These are phyloP conservation scores for Karalla daura DNA, from an alignment of 2,797 vertebrate genomes.

Conservation along the genomic window DNA sequence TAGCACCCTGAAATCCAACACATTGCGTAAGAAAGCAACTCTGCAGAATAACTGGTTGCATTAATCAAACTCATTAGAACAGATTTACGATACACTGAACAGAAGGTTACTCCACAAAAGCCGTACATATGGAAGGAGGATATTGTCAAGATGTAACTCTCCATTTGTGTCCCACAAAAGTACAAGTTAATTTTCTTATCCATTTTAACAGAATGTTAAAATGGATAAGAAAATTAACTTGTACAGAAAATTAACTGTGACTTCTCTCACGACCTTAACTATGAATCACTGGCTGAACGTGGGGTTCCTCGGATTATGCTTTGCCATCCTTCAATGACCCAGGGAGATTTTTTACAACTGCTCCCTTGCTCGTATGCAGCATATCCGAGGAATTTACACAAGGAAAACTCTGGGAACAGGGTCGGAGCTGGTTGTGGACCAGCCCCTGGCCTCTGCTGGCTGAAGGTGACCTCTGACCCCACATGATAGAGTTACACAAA, in stretches of 20 bases:
- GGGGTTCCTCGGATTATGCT: conserved; percentile 40
- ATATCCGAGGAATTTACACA: conserved; percentile 35
- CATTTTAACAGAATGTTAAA: no score
- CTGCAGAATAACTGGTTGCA: neutral
- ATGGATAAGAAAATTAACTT: conserved; percentile 34
- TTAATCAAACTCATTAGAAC: conserved; percentile 2
- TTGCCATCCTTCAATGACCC: conserved; percentile 53
- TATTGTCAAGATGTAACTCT: conserved; percentile 12
- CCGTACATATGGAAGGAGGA: neutral
- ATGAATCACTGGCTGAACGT: conserved; percentile 26
- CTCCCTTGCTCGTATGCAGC: conserved; percentile 41
- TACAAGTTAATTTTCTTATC: no score
- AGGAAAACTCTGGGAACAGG: conserved; percentile 59
- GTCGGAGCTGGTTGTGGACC: conserved; percentile 45
- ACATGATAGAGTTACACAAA: conserved; percentile 28
- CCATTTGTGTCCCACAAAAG: conserved; percentile 3
- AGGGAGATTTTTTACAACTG: conserved; percentile 50
- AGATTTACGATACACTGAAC: neutral
- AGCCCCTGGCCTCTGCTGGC: conserved; percentile 31
- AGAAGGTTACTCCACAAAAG: neutral
- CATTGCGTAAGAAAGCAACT: conserved; percentile 18
- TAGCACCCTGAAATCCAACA: conserved; percentile 18
- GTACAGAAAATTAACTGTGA: conserved; percentile 31
- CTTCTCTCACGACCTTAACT: conserved; percentile 73
- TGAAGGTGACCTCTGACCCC: conserved; percentile 41